Percentiles rank a stretch among this genome's conserved stretches.
Evolutionary conservation across 1,140 invertebrate species (phyloP).

Genomic region (Hypothenemus hampei): DNA sequence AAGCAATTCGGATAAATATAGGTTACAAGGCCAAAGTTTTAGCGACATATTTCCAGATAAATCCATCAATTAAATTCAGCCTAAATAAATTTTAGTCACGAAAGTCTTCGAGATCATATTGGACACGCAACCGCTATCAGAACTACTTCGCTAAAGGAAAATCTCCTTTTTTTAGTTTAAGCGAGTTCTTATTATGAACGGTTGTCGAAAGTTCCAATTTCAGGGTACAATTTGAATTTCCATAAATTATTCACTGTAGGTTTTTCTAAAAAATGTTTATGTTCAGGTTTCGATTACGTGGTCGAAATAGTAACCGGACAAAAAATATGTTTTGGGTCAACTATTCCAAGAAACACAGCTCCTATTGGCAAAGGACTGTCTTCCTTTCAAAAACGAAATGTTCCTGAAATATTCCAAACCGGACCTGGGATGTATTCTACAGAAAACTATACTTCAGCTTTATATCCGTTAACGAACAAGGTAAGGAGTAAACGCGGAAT

Average conservation of each 20-base stretch:
- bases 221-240: too few relatives aligned
- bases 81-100: constrained; percentile 28
- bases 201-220: constrained; percentile 4
- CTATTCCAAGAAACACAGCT: constrained; percentile 27
- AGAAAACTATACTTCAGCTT: constrained; percentile 22
- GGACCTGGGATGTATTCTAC: constrained; percentile 30
- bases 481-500: constrained; percentile 29
- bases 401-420: constrained; percentile 19
- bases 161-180: constrained; percentile 6
- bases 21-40: constrained; percentile 16
- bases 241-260: too few relatives aligned
- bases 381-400: constrained; percentile 31
- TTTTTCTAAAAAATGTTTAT: too few relatives aligned
- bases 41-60: constrained; percentile 26
- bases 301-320: constrained; percentile 26
- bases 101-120: constrained; percentile 17
- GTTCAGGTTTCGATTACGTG: constrained; percentile 38
- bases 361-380: constrained; percentile 33
- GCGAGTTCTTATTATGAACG: too few relatives aligned
- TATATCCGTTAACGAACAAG: constrained; percentile 24
- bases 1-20: constrained; percentile 3
- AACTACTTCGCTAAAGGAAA: constrained; percentile 13
- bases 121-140: constrained; percentile 22
- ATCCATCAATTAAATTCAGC: constrained; percentile 15
- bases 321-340: constrained; percentile 35